Conservation (phyloP, 2,797 vertebrate species). For the Limosa lapponica region DNA sequence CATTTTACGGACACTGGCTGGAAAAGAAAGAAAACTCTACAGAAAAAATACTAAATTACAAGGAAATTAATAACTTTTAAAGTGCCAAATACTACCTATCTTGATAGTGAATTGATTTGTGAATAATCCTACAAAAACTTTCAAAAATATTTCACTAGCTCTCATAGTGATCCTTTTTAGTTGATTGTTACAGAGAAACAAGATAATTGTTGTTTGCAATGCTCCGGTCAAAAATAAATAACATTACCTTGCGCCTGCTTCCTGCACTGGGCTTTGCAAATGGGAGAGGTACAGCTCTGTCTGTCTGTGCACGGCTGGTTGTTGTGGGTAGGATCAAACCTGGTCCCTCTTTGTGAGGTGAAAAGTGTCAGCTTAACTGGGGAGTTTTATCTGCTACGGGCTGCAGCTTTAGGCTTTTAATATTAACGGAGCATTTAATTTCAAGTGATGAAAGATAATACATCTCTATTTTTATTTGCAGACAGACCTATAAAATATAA, state of each 20-base stretch:
- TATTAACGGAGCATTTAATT: background rate
- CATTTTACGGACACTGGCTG: background rate
- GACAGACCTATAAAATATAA: background rate
- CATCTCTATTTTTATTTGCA: background rate
- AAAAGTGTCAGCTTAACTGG: background rate
- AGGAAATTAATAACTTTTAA: background rate
- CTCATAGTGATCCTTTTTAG: background rate
- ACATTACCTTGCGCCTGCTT: background rate
- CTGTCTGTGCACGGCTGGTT: background rate
- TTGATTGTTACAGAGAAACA: background rate
- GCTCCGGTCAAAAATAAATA: background rate
- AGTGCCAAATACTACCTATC: background rate
- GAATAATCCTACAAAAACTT: background rate
- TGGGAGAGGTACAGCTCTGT: background rate
- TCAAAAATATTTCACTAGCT: background rate
- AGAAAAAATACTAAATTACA: background rate
- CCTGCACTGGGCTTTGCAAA: background rate
- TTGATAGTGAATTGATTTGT: background rate
- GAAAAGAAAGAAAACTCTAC: background rate
- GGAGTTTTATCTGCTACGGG: background rate
- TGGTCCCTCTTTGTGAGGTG: background rate
- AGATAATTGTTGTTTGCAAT: background rate
- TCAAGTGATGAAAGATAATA: background rate
- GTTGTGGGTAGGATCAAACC: background rate
- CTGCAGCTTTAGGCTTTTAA: background rate